Evolutionary conservation across 2,113 vertebrate genomes (phyloP).

Genomic region (Tyto alba): DNA sequence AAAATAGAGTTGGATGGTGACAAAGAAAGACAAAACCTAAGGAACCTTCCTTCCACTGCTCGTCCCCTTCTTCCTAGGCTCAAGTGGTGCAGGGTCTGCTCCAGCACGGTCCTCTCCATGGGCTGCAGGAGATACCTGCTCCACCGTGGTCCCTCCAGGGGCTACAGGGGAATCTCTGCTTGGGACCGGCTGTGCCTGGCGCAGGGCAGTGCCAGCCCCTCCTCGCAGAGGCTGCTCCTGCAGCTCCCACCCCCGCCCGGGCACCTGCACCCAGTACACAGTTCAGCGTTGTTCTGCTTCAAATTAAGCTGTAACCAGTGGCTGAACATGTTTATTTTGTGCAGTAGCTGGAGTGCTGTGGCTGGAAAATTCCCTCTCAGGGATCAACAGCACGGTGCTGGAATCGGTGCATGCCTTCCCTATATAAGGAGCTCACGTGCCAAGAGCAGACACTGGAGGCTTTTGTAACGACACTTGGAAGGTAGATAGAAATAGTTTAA

Average conservation of each 20-base stretch:
- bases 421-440: not conserved
- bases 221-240: not conserved
- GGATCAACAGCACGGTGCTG: not conserved
- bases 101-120: not conserved
- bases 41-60: not conserved
- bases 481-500: not conserved
- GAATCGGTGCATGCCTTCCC: not conserved
- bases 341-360: not conserved
- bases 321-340: not conserved
- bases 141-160: not conserved
- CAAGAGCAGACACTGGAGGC: not conserved
- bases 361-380: not conserved
- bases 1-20: not conserved
- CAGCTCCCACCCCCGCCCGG: not conserved
- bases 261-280: not conserved
- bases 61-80: not conserved
- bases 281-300: not conserved
- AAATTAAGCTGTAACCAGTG: not conserved
- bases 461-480: not conserved
- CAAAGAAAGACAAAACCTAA: not conserved
- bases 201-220: too few relatives aligned
- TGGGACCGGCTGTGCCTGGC: fast-evolving
- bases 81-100: fast-evolving
- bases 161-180: not conserved
- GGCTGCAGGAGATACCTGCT: not conserved